Evolutionary conservation across 2,797 vertebrate genomes (phyloP).

Genomic region (Hoplostethus mediterraneus): DNA sequence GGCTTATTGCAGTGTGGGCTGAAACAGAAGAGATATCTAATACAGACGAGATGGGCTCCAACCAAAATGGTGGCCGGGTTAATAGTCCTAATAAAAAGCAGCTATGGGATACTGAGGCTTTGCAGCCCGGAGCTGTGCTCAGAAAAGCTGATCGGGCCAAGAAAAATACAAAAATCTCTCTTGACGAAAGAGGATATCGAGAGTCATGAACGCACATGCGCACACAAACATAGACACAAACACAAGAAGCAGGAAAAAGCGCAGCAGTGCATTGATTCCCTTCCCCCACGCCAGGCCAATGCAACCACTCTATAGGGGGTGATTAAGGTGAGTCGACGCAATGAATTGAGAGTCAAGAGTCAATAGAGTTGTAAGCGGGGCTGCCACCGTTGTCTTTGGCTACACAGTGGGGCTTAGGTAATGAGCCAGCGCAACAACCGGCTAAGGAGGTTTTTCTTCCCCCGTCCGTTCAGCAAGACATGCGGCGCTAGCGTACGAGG

Average conservation of each 20-base stretch:
- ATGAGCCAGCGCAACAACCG: conserved; percentile 11
- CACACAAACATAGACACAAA: neutral
- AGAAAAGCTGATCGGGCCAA: conserved; percentile 36
- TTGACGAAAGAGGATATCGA: conserved; percentile 32
- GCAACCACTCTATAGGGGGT: conserved; percentile 8
- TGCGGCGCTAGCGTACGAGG: neutral
- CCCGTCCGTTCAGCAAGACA: conserved; percentile 6
- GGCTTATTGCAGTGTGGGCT: conserved; percentile 78
- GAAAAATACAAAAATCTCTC: conserved; percentile 33
- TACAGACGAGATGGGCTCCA: conserved; percentile 64
- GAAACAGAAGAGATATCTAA: conserved; percentile 73
- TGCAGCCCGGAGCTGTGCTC: conserved; percentile 36
- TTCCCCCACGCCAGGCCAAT: neutral
- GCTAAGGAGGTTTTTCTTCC: conserved; percentile 21
- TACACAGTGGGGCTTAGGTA: conserved; percentile 6
- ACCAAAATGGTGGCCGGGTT: conserved; percentile 72
- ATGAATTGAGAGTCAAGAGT: conserved; percentile 3
- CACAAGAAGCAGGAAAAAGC: conserved; percentile 1
- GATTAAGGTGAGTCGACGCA: conserved; percentile 10
- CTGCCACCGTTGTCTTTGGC: neutral
- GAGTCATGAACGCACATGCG: conserved; percentile 20
- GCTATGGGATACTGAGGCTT: conserved; percentile 24
- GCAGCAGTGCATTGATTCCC: conserved; percentile 3
- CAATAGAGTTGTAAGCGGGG: neutral
- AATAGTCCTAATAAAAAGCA: conserved; percentile 54